These are phyloP conservation scores for Sarcophaga rosellei DNA, from an alignment of 2,888 invertebrate genomes.

Conservation along the genomic window DNA sequence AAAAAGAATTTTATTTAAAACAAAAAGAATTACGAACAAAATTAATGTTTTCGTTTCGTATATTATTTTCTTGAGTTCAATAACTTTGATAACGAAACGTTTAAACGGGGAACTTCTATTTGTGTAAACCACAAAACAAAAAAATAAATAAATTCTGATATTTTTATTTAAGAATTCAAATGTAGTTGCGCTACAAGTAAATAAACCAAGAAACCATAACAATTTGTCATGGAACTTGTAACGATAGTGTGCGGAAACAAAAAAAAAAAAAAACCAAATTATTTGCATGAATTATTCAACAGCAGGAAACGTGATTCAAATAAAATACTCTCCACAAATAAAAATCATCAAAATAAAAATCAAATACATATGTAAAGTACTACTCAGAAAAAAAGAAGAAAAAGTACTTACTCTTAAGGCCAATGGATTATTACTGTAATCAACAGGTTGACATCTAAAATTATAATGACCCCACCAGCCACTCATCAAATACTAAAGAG, in stretches of 20 bases:
- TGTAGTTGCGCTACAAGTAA: background rate
- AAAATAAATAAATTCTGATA: background rate
- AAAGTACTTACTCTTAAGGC: slow-evolving; percentile 86
- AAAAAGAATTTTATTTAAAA: too few species aligned
- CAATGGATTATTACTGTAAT: slow-evolving; percentile 88
- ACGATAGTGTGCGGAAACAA: background rate
- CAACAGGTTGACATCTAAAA: slow-evolving; percentile 93
- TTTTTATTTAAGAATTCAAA: background rate
- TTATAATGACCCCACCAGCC: slow-evolving; percentile 93
- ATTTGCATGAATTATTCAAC: background rate
- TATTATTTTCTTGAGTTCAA: background rate
- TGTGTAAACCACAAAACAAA: background rate
- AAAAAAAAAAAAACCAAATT: background rate
- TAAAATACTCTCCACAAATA: background rate
- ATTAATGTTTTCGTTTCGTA: background rate
- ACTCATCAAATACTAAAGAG: slow-evolving; percentile 83
- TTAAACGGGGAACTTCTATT: background rate
- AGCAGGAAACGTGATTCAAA: background rate
- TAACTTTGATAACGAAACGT: background rate
- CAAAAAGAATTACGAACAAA: background rate
- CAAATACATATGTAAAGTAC: too few species aligned
- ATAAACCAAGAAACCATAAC: slow-evolving; percentile 66
- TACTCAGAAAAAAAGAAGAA: background rate
- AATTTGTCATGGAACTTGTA: background rate
- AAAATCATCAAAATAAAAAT: too few species aligned